Conservation (phyloP, 1,140 invertebrate species). For the Megalopta genalis region DNA sequence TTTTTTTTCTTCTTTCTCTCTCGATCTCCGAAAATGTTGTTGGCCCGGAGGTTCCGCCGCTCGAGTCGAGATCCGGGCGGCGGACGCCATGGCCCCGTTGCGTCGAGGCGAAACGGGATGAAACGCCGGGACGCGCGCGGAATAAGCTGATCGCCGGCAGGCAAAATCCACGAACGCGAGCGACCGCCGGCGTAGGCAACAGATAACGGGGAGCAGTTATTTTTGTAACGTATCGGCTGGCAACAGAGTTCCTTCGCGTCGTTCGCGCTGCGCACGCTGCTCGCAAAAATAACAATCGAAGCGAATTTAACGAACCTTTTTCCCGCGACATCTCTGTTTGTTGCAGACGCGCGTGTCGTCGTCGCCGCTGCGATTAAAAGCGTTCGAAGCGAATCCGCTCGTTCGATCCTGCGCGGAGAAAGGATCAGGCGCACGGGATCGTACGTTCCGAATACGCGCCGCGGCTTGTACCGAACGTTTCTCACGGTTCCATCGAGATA, state of each 20-base stretch:
- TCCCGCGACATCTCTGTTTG: no score
- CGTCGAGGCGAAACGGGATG: background rate
- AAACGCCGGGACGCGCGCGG: conserved; percentile 1
- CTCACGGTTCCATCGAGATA: no score
- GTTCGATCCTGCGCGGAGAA: no score
- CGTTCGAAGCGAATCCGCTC: no score
- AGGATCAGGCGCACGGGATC: no score
- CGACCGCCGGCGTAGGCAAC: conserved; percentile 41
- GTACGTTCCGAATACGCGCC: no score
- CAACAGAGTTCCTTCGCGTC: conserved; percentile 66
- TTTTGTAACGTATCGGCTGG: conserved; percentile 68
- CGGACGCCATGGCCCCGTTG: background rate
- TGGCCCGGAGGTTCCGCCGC: background rate
- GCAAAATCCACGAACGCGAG: conserved; percentile 32
- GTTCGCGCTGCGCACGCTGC: conserved; percentile 10
- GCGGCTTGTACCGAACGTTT: no score
- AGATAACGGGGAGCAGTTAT: conserved; percentile 67
- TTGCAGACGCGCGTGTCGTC: no score
- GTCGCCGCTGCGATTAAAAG: no score
- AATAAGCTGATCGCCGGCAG: conserved; percentile 16
- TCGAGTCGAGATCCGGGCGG: background rate
- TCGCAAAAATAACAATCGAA: background rate
- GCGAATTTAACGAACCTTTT: no score
- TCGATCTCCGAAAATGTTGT: conserved; percentile 15
- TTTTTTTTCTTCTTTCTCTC: conserved; percentile 31